Percentiles rank a stretch among this genome's conserved stretches.
These are phyloP conservation scores for Phortica okadai DNA, from an alignment of 2,888 invertebrate genomes.

Conservation along the genomic window DNA sequence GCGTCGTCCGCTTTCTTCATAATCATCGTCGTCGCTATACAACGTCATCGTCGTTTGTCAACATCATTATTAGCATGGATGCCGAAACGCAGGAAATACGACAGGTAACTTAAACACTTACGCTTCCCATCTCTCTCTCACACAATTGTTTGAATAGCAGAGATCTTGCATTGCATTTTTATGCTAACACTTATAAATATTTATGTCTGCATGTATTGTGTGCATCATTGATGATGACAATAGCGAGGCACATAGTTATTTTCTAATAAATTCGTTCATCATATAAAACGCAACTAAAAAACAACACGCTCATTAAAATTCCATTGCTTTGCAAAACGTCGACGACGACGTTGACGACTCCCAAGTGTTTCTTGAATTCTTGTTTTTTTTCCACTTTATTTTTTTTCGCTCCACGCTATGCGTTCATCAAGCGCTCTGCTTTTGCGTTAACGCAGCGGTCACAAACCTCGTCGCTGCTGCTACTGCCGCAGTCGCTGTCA, in stretches of 20 bases:
- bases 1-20: constrained; percentile 40
- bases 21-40: constrained; percentile 42
- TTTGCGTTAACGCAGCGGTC: constrained; percentile 35
- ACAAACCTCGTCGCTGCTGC: constrained; percentile 36
- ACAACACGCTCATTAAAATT: constrained; percentile 64
- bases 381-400: neutral
- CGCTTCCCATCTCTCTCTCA: neutral
- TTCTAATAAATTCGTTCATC: constrained; percentile 25
- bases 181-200: constrained; percentile 10
- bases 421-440: constrained; percentile 52
- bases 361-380: neutral
- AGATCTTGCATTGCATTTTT: neutral
- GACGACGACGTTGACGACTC: constrained; percentile 20
- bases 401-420: constrained; percentile 42
- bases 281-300: constrained; percentile 31
- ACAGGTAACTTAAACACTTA: constrained; percentile 65
- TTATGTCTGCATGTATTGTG: constrained; percentile 28
- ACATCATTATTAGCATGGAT: constrained; percentile 64
- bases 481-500: constrained; percentile 30
- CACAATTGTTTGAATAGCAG: neutral
- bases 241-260: constrained; percentile 26
- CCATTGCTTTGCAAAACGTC: constrained; percentile 49
- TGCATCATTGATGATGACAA: neutral
- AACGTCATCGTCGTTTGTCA: constrained; percentile 9
- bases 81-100: constrained; percentile 75